These are phyloP conservation scores for Rhamnusium bicolor DNA, from an alignment of 2,888 invertebrate species.

Conservation along the genomic window DNA sequence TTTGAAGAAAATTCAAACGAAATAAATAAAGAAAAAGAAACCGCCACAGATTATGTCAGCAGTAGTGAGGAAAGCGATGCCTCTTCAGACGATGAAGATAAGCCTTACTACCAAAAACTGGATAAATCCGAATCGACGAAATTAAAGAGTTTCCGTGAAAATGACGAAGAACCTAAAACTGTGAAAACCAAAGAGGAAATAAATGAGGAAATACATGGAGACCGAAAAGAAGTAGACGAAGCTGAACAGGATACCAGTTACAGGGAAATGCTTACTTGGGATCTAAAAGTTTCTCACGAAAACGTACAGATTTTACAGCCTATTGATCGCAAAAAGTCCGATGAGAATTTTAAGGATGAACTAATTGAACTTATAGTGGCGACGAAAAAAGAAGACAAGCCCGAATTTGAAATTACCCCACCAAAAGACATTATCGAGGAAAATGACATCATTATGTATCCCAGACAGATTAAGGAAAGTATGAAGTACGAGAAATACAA, in stretches of 20 bases:
- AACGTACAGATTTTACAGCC: conserved; percentile 60
- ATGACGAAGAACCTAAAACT: conserved; percentile 25
- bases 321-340: conserved; percentile 40
- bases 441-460: conserved; percentile 52
- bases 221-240: conserved; percentile 33
- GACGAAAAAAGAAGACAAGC: conserved; percentile 38
- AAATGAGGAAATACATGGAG: conserved; percentile 31
- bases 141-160: conserved; percentile 26
- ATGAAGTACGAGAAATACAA: conserved; percentile 42
- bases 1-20: conserved; percentile 1
- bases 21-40: background rate
- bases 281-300: conserved; percentile 56
- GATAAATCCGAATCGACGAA: conserved; percentile 48
- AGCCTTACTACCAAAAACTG: conserved; percentile 52
- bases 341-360: conserved; percentile 42
- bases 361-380: conserved; percentile 47
- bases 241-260: conserved; percentile 53
- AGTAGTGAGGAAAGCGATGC: conserved; percentile 35
- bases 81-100: conserved; percentile 49
- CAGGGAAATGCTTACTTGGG: conserved; percentile 64
- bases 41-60: conserved; percentile 15
- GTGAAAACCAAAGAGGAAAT: conserved; percentile 51
- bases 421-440: conserved; percentile 54
- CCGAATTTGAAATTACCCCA: conserved; percentile 55
- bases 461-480: conserved; percentile 40